These are phyloP conservation scores for Periophthalmus modestus DNA, from an alignment of 2,113 vertebrate genomes.

Conservation along the genomic window DNA sequence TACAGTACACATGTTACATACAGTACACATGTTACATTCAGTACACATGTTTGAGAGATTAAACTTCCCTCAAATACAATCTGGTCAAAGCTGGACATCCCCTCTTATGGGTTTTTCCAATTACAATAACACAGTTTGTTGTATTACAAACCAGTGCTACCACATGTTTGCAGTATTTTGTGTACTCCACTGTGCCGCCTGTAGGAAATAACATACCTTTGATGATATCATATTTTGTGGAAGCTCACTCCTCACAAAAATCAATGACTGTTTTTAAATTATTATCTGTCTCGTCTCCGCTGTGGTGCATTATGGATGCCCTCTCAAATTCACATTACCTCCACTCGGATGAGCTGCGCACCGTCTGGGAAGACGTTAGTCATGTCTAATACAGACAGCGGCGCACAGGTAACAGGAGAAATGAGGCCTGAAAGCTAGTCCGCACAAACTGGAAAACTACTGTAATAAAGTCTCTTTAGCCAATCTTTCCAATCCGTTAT, in stretches of 20 bases:
- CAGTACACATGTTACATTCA: no score
- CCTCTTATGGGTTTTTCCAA: not conserved
- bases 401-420: conserved; percentile 13
- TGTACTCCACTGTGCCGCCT: not conserved
- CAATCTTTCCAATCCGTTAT: not conserved
- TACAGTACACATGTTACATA: no score
- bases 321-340: conserved; percentile 20
- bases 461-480: not conserved
- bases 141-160: not conserved
- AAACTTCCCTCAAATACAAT: not conserved
- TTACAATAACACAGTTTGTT: not conserved
- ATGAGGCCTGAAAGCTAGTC: conserved; percentile 11
- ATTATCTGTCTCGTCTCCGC: conserved; percentile 14
- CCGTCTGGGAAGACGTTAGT: conserved; percentile 24
- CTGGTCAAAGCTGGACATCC: not conserved
- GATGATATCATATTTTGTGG: not conserved
- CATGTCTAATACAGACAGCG: conserved; percentile 13
- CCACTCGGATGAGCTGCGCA: conserved; percentile 12
- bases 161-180: not conserved
- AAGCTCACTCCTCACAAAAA: not conserved
- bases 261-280: conserved; percentile 19
- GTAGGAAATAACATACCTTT: not conserved
- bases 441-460: not conserved
- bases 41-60: not conserved
- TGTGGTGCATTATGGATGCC: conserved; percentile 23